Evolutionary conservation across 2,113 vertebrate species (phyloP).

Genomic region (Mystacornis crossleyi): DNA sequence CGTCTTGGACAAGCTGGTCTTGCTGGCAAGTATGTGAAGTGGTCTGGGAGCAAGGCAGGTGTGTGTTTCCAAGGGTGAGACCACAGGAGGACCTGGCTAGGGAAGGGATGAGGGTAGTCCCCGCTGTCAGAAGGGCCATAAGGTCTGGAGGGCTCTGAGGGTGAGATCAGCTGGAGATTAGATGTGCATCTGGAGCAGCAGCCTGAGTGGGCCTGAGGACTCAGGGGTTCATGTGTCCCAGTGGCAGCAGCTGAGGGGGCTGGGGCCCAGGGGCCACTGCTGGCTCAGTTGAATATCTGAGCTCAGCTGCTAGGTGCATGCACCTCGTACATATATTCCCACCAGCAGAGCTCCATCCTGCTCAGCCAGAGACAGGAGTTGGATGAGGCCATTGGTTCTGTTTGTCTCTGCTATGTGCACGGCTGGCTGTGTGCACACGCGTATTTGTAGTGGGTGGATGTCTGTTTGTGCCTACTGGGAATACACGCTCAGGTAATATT

Average conservation of each 20-base stretch:
- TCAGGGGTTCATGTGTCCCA: rapidly evolving
- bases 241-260: neutral
- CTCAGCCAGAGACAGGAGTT: neutral
- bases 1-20: neutral
- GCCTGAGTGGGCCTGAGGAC: neutral
- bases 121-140: neutral
- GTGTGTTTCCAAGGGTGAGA: neutral
- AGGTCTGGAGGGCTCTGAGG: neutral
- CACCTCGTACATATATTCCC: neutral
- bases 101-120: neutral
- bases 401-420: neutral
- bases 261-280: neutral
- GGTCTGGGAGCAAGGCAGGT: neutral
- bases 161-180: neutral
- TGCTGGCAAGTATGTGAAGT: neutral
- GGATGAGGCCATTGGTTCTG: neutral
- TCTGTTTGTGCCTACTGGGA: neutral
- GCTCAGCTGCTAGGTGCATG: neutral
- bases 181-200: neutral
- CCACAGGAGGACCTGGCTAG: neutral
- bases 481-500: neutral
- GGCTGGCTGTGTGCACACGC: rapidly evolving
- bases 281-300: rapidly evolving
- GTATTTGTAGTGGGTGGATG: neutral
- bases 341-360: neutral